Base-by-base conservation (phyloP, 1,140 invertebrate genomes). In the Harlomillsia oculata region DNA sequence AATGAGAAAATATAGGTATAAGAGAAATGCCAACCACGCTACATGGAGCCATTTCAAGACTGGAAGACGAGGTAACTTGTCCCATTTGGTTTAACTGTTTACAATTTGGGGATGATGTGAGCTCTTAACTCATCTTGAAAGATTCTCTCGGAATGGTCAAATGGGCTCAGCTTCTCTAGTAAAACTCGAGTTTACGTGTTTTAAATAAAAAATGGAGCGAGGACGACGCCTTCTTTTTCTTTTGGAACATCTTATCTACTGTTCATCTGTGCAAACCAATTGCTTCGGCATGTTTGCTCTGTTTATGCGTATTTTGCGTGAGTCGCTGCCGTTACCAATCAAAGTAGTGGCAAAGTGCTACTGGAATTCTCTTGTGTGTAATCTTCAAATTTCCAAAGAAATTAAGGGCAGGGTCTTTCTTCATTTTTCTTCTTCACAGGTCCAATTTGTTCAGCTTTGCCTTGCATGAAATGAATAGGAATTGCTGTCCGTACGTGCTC, bases 381-480 rank as follows among this genome's bases (percentile, higher is more conserved):
- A 59, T 59, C 57, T 45, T 54, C 50, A 50, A 59, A 59, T 59
- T 59, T 53, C 57, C n/a, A 59, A 16, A 23, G 34, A 34, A 59
- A 53, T 59, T 56, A 49, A 32, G 25, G 18, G n/a, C 25, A 57
- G 29, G 21, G 37, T 39, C 46, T 48, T 49, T 39, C 44, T 43
- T 57, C 46, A 43, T 51, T 34, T 39, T 16, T 39, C 37, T 20
- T 32, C 23, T 18, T 43, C 49, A 26, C 20, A 23, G 18, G 30
- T 45, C 23, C 21, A 21, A 41, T 48, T 30, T 28, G 30, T 48
- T 48, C 29, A 30, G 28, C 6, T 46, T 29, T 46, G 44, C 44
- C 39, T 46, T 46, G 44, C 13, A 34, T 34, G 32, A 9, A 34
- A 9, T 34, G 8, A n/a, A n/a, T n/a, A n/a, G n/a, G n/a, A n/a